Conservation (phyloP, 1,140 invertebrate genomes). For the Drosophila seguyi region DNA sequence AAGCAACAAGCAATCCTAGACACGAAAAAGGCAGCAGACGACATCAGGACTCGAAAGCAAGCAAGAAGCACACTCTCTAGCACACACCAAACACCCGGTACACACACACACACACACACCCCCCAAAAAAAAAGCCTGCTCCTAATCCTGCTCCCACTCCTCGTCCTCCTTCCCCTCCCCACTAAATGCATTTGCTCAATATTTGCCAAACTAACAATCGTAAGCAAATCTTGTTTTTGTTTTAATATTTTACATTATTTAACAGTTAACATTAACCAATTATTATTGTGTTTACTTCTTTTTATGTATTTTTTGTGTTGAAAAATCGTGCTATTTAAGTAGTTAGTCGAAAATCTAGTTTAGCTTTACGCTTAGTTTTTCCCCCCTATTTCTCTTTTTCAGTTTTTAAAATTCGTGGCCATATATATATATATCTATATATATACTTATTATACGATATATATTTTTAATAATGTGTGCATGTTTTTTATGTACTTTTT, state of each 20-base stretch:
- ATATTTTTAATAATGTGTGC: conserved; percentile 23
- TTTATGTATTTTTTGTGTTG: conserved; percentile 21
- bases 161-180: conserved; percentile 15
- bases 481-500: conserved; percentile 22
- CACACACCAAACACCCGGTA: conserved; percentile 21
- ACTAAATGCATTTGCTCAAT: conserved; percentile 64
- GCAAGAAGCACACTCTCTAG: conserved; percentile 36
- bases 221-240: conserved; percentile 60
- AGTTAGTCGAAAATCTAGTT: conserved; percentile 79
- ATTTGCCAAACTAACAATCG: conserved; percentile 73
- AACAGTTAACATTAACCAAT: conserved; percentile 20
- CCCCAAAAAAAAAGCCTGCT: no score
- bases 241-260: conserved; percentile 20
- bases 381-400: conserved; percentile 1
- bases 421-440: conserved; percentile 40
- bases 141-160: background rate
- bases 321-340: conserved; percentile 62
- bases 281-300: conserved; percentile 7
- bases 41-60: conserved; percentile 14
- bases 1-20: conserved; percentile 25
- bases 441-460: conserved; percentile 10
- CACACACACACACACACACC: no score
- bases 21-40: conserved; percentile 29
- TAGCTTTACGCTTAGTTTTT: conserved; percentile 45
- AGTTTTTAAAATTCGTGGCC: conserved; percentile 56